Evolutionary conservation across 2,888 invertebrate species (phyloP).

Genomic region (Drosophila peninsularis): DNA sequence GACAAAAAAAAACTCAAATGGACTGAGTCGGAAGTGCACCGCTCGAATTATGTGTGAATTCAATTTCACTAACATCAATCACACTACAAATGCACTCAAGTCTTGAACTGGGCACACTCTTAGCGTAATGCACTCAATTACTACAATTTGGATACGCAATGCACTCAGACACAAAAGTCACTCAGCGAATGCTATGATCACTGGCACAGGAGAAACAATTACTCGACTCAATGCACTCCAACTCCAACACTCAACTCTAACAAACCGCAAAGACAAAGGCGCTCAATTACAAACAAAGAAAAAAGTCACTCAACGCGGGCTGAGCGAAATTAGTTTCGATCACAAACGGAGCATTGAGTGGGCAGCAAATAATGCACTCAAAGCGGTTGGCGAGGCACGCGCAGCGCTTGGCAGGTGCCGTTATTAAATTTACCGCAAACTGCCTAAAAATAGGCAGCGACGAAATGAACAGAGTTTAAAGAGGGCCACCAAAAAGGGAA

Average conservation of each 20-base stretch:
- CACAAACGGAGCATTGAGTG: neutral
- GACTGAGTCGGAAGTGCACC: no score
- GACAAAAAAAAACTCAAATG: neutral
- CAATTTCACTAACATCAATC: no score
- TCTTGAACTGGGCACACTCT: no score
- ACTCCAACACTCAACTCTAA: no score
- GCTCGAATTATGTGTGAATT: no score
- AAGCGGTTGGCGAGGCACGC: constrained; percentile 10
- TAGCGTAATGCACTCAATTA: neutral
- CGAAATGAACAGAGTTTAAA: constrained; percentile 30
- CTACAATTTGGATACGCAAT: neutral
- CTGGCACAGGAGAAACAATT: neutral
- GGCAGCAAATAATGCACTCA: constrained; percentile 2
- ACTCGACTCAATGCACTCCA: neutral
- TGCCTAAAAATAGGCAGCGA: constrained; percentile 25
- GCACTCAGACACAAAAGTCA: neutral
- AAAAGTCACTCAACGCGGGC: neutral
- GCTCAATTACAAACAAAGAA: neutral
- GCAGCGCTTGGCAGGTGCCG: constrained; percentile 35
- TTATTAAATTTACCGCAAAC: constrained; percentile 30
- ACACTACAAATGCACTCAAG: no score
- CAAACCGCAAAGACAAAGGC: neutral
- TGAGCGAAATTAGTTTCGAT: constrained; percentile 3
- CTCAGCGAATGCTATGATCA: constrained; percentile 1
- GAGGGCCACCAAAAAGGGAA: constrained; percentile 22